Base-by-base conservation (phyloP, 2,797 vertebrate genomes). In the Lycodopsis pacificus region DNA sequence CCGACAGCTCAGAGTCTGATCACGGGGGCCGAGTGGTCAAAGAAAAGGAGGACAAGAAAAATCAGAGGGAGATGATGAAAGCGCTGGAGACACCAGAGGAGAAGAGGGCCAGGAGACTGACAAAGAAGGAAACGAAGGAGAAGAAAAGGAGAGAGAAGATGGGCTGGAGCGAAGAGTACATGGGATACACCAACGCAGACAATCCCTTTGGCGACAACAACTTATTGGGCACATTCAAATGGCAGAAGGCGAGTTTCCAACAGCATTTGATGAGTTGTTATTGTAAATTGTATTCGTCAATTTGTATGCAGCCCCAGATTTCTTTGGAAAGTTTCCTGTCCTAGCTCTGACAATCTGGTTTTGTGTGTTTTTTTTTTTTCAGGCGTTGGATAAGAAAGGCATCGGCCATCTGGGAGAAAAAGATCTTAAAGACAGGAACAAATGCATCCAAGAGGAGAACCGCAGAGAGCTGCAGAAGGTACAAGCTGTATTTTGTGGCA, bases 101-200 rank as follows among this genome's bases (percentile, higher is more conserved):
- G 91, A 99, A 99, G 78, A 93, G 98, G 27, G 97, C 98, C 0
- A 95, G 98, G n/a, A 94, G 98, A 11, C 85, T 99, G 83, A 95
- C 97, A 34, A 99, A 99, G 91, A 99, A 99, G 67, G 98, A 99
- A 67, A 95, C 98, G 51, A 99, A 99, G 76, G 98, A 99, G 90
- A 96, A 98, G 81, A 98, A 97, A 87, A 97, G 98, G 87, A 94
- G 98, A 9, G 97, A 99, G 91, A 99, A 99, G 93, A 99, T 99
- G 98, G 98, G 98, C 22, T 99, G 98, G 98, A 98, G 98, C 2
- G 98, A 99, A 85, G 98, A 99, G 83, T 99, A 99, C 85, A 98
- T 99, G 98, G 98, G 98, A 3, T 99, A 99, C 90, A 99, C 98
- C 69, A 99, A 99, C 48, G 97, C 98, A 0, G 98, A 99, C 93